phyloP scores from a whole-genome alignment of 1,140 invertebrate species.

The Teleogryllus occipitalis region DNA sequence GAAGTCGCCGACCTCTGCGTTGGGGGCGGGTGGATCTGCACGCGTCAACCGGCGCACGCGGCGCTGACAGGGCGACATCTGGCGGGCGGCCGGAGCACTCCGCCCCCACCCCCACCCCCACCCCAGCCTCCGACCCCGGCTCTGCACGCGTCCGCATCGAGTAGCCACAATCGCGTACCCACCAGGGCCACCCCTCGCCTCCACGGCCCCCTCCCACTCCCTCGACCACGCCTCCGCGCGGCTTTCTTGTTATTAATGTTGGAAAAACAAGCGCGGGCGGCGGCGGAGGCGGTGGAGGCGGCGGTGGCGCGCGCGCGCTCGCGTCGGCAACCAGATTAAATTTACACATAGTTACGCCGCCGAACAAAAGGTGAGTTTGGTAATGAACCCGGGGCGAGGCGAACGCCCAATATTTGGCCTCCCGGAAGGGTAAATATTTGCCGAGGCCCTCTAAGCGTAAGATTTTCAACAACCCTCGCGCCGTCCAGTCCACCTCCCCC shows the following conservation, averaged over 20 bases:
- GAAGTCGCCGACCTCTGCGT: no score
- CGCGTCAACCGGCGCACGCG: no score
- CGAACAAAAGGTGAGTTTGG: slow-evolving; percentile 15
- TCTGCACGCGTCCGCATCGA: neutral
- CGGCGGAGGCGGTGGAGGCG: no score
- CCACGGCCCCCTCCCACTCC: neutral
- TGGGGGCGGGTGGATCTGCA: no score
- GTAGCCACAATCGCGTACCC: neutral
- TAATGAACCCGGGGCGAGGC: slow-evolving; percentile 15
- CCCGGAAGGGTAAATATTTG: slow-evolving; percentile 14
- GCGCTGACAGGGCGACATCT: no score
- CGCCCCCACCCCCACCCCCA: neutral
- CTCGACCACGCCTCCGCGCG: neutral
- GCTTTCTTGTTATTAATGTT: slow-evolving; percentile 15
- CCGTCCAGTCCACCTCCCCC: neutral
- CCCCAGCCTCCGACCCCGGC: no score
- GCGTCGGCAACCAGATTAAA: slow-evolving; percentile 8
- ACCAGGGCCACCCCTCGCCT: neutral
- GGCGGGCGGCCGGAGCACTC: neutral
- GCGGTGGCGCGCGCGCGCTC: no score
- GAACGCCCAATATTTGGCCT: slow-evolving; percentile 18
- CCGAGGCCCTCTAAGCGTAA: neutral
- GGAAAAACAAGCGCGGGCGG: slow-evolving; percentile 10
- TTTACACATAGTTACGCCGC: slow-evolving; percentile 18
- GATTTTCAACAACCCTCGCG: neutral